phyloP scores from a whole-genome alignment of 2,797 vertebrate genomes.

The Smutsia temminckii region DNA sequence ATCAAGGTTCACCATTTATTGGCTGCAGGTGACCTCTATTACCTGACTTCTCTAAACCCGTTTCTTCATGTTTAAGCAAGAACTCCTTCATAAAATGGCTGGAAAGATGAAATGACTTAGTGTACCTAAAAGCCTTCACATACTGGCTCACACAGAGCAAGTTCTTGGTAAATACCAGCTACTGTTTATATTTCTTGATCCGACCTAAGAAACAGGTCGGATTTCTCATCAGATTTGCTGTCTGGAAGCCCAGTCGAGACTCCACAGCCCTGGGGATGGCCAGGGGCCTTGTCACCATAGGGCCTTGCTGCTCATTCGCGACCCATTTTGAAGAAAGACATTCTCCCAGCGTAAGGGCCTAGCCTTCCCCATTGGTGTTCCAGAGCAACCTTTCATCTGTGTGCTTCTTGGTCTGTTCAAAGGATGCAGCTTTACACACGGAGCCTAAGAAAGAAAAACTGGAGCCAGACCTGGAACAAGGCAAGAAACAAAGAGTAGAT shows the following conservation, averaged over 20 bases:
- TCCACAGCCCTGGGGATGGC: neutral
- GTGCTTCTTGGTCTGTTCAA: constrained; percentile 60
- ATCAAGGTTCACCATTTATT: neutral
- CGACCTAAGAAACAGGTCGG: neutral
- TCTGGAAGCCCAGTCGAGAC: neutral
- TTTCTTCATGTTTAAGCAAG: neutral
- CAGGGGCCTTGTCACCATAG: neutral
- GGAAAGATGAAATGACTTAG: neutral
- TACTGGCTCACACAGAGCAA: neutral
- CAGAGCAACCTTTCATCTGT: neutral
- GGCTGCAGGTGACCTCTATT: neutral
- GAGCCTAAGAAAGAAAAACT: constrained; percentile 80
- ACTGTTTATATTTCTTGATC: neutral
- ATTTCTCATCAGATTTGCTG: too few relatives aligned
- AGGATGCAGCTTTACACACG: constrained; percentile 80
- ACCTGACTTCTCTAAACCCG: neutral
- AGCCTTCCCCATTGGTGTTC: rapidly evolving
- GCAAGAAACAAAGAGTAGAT: constrained; percentile 79
- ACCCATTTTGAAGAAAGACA: neutral
- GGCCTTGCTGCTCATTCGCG: neutral
- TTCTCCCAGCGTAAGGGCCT: rapidly evolving
- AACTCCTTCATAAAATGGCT: neutral
- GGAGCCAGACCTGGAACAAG: constrained; percentile 75
- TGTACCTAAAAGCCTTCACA: neutral
- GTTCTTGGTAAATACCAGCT: neutral